These are phyloP conservation scores for Poecilia picta DNA, from an alignment of 2,797 vertebrate species.

Conservation along the genomic window DNA sequence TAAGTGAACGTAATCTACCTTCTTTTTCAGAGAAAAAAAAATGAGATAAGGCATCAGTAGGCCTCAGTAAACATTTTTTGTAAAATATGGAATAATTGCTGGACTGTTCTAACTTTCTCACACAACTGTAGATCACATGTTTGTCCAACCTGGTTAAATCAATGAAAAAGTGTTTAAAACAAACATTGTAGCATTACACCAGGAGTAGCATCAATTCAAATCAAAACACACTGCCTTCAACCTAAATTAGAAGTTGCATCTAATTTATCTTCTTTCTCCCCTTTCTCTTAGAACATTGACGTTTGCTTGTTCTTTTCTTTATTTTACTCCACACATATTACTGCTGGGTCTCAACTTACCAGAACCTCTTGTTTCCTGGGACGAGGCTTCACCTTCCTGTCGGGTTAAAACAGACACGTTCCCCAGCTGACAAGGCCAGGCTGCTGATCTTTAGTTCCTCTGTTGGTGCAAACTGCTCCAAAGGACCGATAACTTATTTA, in stretches of 20 bases:
- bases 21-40: too few species aligned
- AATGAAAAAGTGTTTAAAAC: not conserved
- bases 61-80: too few species aligned
- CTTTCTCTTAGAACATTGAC: not conserved
- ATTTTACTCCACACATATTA: too few species aligned
- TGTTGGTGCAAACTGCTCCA: not conserved
- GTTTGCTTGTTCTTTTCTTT: not conserved
- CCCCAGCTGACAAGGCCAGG: not conserved
- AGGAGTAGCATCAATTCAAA: not conserved
- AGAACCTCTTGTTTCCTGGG: conserved; percentile 8
- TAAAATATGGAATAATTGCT: not conserved
- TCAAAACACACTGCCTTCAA: not conserved
- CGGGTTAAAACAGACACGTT: conserved; percentile 6
- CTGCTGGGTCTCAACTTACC: not conserved
- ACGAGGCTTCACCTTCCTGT: not conserved
- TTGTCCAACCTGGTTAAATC: not conserved
- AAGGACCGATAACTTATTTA: not conserved
- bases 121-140: not conserved
- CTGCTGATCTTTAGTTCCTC: conserved; percentile 8
- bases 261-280: not conserved
- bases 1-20: too few species aligned
- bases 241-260: not conserved
- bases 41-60: too few species aligned
- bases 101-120: too few species aligned
- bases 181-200: not conserved